These are phyloP conservation scores for Pao palembangensis DNA, from an alignment of 2,113 vertebrate genomes.

Conservation along the genomic window DNA sequence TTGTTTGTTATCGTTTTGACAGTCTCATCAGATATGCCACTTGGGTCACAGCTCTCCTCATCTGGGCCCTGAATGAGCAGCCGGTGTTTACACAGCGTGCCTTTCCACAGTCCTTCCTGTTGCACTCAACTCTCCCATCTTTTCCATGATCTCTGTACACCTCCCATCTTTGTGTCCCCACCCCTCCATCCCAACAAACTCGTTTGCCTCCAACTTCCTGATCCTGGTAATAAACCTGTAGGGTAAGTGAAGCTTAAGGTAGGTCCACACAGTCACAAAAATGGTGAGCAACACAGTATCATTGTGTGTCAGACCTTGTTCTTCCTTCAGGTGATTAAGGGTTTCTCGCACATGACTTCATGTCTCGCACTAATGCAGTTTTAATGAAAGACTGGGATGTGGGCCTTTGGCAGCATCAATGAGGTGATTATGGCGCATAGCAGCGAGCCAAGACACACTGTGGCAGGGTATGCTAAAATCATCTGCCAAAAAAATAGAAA, in stretches of 20 bases:
- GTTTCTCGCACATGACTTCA: constrained; percentile 60
- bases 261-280: background rate
- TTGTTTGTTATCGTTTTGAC: constrained; percentile 68
- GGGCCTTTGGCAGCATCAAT: constrained; percentile 57
- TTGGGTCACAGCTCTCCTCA: constrained; percentile 56
- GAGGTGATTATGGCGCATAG: constrained; percentile 53
- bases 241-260: constrained; percentile 11
- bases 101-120: constrained; percentile 69
- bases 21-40: constrained; percentile 59
- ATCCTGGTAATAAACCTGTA: constrained; percentile 42
- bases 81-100: constrained; percentile 49
- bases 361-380: constrained; percentile 64
- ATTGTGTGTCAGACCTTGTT: constrained; percentile 26
- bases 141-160: constrained; percentile 60
- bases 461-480: constrained; percentile 16
- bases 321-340: constrained; percentile 40
- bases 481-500: background rate
- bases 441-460: constrained; percentile 55
- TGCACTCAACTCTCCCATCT: constrained; percentile 56
- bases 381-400: constrained; percentile 72
- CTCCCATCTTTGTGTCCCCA: constrained; percentile 45
- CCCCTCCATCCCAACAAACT: constrained; percentile 7
- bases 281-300: background rate
- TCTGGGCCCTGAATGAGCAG: constrained; percentile 26
- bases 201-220: constrained; percentile 29